Conservation (phyloP, 2,888 invertebrate genomes). For the Zhuqinia jingwanae region DNA sequence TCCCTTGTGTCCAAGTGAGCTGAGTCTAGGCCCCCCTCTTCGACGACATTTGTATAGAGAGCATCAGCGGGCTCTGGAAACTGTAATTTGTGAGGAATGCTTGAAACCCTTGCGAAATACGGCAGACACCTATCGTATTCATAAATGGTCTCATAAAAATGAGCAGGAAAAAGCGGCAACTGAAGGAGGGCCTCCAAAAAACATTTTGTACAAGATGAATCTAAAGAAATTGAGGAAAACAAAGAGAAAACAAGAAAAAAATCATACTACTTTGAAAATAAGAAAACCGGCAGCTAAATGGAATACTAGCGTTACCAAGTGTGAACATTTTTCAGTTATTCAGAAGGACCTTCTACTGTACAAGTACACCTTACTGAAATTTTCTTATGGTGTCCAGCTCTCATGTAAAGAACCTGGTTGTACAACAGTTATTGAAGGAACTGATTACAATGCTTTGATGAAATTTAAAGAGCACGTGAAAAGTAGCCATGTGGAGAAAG, state of each 20-base stretch:
- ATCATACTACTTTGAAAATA: no score
- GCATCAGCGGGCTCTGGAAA: not conserved
- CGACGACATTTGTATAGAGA: not conserved
- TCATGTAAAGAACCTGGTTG: not conserved
- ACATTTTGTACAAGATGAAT: no score
- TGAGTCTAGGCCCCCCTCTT: not conserved
- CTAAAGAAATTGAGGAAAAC: no score
- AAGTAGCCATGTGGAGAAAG: not conserved
- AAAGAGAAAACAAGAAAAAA: no score
- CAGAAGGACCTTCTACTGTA: not conserved
- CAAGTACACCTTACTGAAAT: not conserved
- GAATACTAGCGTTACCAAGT: not conserved
- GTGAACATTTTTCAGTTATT: not conserved
- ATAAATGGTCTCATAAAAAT: slow-evolving; percentile 1
- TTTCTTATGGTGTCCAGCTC: not conserved
- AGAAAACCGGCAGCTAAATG: not conserved
- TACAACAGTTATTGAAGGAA: not conserved
- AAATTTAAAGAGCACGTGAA: not conserved
- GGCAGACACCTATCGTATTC: not conserved
- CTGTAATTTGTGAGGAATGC: not conserved
- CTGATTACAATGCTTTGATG: not conserved
- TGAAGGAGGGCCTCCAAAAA: not conserved
- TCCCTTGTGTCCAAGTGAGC: not conserved
- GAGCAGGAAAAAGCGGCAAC: not conserved
- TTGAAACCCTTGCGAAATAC: not conserved